These are phyloP conservation scores for Temnothorax unifasciatus DNA, from an alignment of 2,888 invertebrate species.

Conservation along the genomic window DNA sequence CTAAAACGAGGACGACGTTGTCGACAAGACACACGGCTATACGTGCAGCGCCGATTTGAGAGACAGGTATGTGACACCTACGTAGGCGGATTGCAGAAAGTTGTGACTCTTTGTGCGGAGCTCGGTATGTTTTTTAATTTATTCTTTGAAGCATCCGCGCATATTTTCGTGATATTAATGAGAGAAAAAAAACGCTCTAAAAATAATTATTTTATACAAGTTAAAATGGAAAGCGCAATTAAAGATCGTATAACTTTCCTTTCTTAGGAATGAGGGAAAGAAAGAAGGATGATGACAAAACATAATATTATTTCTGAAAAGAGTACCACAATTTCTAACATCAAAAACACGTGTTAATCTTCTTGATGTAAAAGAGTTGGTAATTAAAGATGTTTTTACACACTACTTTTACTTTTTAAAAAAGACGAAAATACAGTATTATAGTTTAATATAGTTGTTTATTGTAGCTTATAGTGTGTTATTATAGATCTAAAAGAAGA, in stretches of 20 bases:
- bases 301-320: background rate
- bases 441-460: background rate
- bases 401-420: background rate
- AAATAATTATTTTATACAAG: background rate
- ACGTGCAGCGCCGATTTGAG: conserved; percentile 7
- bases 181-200: background rate
- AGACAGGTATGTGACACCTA: conserved; percentile 16
- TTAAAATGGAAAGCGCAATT: background rate
- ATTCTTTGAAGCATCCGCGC: background rate
- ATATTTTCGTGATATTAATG: background rate
- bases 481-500: background rate
- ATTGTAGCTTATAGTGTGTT: background rate
- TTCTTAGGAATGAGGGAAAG: background rate
- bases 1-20: conserved; percentile 31
- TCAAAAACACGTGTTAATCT: background rate
- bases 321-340: background rate
- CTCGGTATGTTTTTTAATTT: background rate
- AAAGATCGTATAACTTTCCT: background rate
- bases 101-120: background rate
- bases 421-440: background rate
- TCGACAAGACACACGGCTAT: conserved; percentile 50
- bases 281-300: background rate
- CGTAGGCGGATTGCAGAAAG: conserved; percentile 26
- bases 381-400: background rate
- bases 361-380: background rate